Evolutionary conservation across 2,113 vertebrate genomes (phyloP), one percentile per base, ranked within the genome.

Genomic region (Pitta sordida): DNA sequence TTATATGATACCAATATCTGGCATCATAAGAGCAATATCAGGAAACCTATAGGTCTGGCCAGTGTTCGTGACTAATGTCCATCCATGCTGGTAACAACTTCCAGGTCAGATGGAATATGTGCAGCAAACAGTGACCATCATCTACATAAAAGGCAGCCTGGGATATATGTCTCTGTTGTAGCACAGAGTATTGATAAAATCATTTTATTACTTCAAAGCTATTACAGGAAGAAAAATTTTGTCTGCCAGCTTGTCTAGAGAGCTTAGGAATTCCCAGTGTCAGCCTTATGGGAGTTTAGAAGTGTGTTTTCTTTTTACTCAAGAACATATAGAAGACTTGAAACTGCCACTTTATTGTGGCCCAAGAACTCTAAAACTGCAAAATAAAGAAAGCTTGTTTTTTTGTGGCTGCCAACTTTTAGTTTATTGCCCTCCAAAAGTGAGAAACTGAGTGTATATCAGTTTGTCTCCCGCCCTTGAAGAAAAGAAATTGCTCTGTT

Each of bases 261-360:
- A 82, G 8, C 21, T 82, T 59, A 67, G 56, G 68, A 88, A 92
- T 91, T 92, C 69, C 73, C 36, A 70, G 7, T 43, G 18, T 88
- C 68, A 68, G 43, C 16, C 32, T 78, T 92, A 78, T 13, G n/a
- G n/a, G 56, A 91, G 81, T 15, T 13, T 71, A 71, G 62, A 78
- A n/a, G 21, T 78, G 75, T 71, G 39, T 75, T 91, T 95, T 91
- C 84, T 91, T 88, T 60, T 49, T 89, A 43, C 60, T 43, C 43
- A 86, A 89, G 16, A 67, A n/a, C 37, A 75, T 34, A 91, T 1
- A 81, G 56, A 91, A 92, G 43, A 62, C 77, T 91, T 59, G 55
- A 90, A 94, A 71, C 36, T 94, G 79, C 14, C 32, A 49, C 32
- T 90, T 91, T 93, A 79, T 79, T 93, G 59, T 36, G 43, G 73